Evolutionary conservation across 2,888 invertebrate species (phyloP).

Genomic region (Melipona bicolor): DNA sequence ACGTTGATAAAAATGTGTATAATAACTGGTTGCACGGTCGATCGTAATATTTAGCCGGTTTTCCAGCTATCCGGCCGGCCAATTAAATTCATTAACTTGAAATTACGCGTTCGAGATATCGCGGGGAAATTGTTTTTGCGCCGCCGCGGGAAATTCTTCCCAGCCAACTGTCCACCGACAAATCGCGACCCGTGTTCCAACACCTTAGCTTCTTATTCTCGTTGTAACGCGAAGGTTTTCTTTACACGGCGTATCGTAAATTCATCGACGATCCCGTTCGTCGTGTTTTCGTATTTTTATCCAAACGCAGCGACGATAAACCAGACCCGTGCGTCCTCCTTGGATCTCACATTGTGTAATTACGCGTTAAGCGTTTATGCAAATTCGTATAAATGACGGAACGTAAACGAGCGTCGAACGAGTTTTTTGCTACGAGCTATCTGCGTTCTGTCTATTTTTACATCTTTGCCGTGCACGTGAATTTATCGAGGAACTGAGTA

Average conservation of each 20-base stretch:
- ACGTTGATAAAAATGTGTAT: not conserved
- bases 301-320: not conserved
- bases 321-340: not conserved
- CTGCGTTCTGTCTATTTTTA: too few relatives aligned
- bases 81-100: constrained; percentile 65
- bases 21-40: constrained; percentile 50
- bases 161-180: not conserved
- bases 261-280: not conserved
- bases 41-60: constrained; percentile 50
- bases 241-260: not conserved
- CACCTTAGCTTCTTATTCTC: not conserved
- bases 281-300: not conserved
- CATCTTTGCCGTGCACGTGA: too few relatives aligned
- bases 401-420: not conserved
- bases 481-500: too few relatives aligned
- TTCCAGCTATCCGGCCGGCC: constrained; percentile 28
- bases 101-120: constrained; percentile 34
- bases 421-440: not conserved
- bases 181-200: constrained; percentile 29
- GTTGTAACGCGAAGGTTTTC: not conserved
- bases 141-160: constrained; percentile 25
- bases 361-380: not conserved
- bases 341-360: not conserved
- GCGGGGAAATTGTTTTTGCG: constrained; percentile 24
- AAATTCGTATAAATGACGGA: not conserved